Evolutionary conservation across 2,797 vertebrate species (phyloP), one percentile per base, ranked within the genome.

Genomic region (Oophaga sylvatica): DNA sequence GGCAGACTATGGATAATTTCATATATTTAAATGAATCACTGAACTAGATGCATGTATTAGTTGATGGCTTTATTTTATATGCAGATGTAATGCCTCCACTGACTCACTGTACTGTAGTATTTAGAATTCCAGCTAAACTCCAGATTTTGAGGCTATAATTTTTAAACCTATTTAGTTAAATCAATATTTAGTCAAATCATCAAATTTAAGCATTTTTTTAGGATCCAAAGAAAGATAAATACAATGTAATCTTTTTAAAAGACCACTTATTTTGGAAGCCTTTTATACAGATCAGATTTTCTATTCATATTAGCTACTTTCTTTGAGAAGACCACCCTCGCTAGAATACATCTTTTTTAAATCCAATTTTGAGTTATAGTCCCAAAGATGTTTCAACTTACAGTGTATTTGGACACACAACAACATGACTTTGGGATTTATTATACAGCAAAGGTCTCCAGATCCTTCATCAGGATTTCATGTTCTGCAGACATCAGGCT

Each of bases 41-140:
- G 70, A 76, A 84, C 70, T 76, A 75, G 68, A 84, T 84, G 62
- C 82, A 59, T 84, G 82, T 53, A 56, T 71, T 60, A 79, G 15
- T 83, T 73, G 81, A 83, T 83, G n/a, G 48, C 45, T 71, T 59
- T 83, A 57, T 71, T 71, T 71, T 71, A 71, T 31, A 83, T 80
- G 78, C 57, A 80, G 78, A 80, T 60, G 35, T 29, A 35, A 62
- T n/a, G 12, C 13, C 29, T 59, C 57, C 15, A 59, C 57, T 31
- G 26, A 80, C 29, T 79, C 15, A 6, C 15, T 35, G 20, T 57
- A 59, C 12, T 41, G 48, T 53, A 5, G 68, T 79, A n/a, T 35
- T 80, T 80, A 53, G 22, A 77, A 75, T 75, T 75, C 45, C 41
- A 13, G n/a, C 41, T 48, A 75, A 75, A 77, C n/a, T 16, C 29